Conservation (phyloP, 1,140 invertebrate species). For the Latrodectus geometricus region DNA sequence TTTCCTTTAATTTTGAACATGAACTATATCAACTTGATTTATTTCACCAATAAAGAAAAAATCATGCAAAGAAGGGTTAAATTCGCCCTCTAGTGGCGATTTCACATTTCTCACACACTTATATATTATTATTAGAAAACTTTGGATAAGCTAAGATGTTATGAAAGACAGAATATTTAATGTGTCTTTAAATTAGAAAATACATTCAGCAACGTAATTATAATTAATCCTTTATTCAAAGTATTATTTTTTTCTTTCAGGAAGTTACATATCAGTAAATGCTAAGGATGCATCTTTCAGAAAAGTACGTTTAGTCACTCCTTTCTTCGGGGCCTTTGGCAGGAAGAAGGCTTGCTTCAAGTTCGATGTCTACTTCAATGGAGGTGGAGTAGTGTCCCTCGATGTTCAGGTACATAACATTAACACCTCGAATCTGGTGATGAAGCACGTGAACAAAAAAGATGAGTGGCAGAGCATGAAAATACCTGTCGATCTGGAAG, state of each 20-base stretch:
- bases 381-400: slow-evolving; percentile 30
- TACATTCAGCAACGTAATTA: too few species aligned
- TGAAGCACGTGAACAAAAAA: slow-evolving; percentile 36
- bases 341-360: slow-evolving; percentile 49
- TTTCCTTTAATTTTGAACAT: too few species aligned
- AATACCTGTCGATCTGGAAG: slow-evolving; percentile 12
- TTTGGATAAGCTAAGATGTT: too few species aligned
- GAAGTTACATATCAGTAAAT: slow-evolving; percentile 29
- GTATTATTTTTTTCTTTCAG: not conserved
- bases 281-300: slow-evolving; percentile 49
- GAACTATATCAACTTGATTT: too few species aligned
- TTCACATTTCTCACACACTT: too few species aligned
- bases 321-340: slow-evolving; percentile 32
- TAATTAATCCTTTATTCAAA: too few species aligned
- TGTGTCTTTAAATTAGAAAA: too few species aligned
- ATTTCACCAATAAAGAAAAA: too few species aligned
- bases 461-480: slow-evolving; percentile 43
- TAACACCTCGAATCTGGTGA: slow-evolving; percentile 19
- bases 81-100: too few species aligned
- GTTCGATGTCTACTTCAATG: slow-evolving; percentile 47
- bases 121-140: too few species aligned
- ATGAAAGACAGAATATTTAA: too few species aligned
- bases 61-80: too few species aligned
- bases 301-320: slow-evolving; percentile 31
- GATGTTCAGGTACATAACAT: slow-evolving; percentile 38